phyloP scores from a whole-genome alignment of 2,888 invertebrate genomes.

The Drosophila neotestacea region DNA sequence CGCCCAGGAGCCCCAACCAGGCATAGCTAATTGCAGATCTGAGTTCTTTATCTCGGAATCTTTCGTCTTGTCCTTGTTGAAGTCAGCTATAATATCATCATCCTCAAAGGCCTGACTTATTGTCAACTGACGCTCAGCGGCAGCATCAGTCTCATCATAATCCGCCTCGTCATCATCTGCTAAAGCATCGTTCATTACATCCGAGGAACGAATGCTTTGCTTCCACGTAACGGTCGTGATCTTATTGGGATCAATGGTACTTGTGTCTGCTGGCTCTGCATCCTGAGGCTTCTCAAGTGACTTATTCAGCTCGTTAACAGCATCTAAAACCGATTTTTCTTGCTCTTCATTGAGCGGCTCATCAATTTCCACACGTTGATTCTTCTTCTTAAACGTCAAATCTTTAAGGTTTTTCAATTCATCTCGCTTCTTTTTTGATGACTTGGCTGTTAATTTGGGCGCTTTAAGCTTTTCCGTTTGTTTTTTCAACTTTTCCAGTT shows the following conservation, averaged over 20 bases:
- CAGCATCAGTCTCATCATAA: slow-evolving; percentile 85
- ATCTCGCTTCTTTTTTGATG: slow-evolving; percentile 52
- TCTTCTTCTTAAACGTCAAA: slow-evolving; percentile 87
- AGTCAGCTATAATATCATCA: slow-evolving; percentile 96
- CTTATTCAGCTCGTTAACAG: not conserved
- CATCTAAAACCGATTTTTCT: not conserved
- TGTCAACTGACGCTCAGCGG: slow-evolving; percentile 88
- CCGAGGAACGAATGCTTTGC: slow-evolving; percentile 86
- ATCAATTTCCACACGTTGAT: slow-evolving; percentile 87
- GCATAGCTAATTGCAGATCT: slow-evolving; percentile 91
- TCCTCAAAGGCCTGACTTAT: slow-evolving; percentile 97
- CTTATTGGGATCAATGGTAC: slow-evolving; percentile 89
- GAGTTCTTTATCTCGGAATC: slow-evolving; percentile 89
- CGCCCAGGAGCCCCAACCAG: slow-evolving; percentile 99
- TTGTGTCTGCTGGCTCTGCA: slow-evolving; percentile 17
- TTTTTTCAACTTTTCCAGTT: slow-evolving; percentile 55
- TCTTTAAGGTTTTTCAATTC: slow-evolving; percentile 86
- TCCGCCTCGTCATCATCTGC: slow-evolving; percentile 86
- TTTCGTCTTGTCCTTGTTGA: slow-evolving; percentile 89
- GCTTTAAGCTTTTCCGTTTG: slow-evolving; percentile 47
- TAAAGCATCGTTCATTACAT: slow-evolving; percentile 86
- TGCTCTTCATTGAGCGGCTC: slow-evolving; percentile 87
- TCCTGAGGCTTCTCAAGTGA: not conserved
- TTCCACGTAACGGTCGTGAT: slow-evolving; percentile 89
- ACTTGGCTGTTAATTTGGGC: slow-evolving; percentile 32